These are phyloP conservation scores for Chaenogobius annularis DNA, from an alignment of 2,113 vertebrate species.

Conservation along the genomic window DNA sequence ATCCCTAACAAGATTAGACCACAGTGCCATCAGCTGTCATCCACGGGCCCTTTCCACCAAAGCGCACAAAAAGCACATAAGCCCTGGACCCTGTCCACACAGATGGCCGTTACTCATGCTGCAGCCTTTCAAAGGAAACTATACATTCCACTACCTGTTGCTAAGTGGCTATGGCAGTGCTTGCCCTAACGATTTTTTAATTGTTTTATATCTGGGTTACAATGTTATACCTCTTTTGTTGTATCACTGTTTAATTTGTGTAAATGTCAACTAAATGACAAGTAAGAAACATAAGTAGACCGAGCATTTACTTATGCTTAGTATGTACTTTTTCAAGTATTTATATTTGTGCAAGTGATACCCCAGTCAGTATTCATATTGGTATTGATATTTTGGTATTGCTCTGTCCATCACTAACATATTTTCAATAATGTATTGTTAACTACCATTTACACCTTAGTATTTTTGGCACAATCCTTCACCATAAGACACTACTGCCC, in stretches of 20 bases:
- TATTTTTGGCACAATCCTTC: too few relatives aligned
- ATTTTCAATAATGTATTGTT: too few relatives aligned
- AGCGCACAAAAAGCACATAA: conserved; percentile 52
- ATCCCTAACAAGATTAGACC: conserved; percentile 80
- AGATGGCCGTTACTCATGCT: background rate
- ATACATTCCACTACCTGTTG: background rate
- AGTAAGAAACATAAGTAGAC: too few relatives aligned
- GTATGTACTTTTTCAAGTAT: too few relatives aligned
- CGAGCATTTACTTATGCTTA: too few relatives aligned
- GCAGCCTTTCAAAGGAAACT: background rate
- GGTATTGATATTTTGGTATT: too few relatives aligned
- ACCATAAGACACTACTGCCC: background rate
- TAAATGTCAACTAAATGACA: too few relatives aligned
- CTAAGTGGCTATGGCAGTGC: background rate
- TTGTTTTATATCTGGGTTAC: background rate
- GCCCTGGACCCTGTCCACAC: conserved; percentile 32
- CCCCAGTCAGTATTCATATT: too few relatives aligned
- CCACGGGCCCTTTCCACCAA: conserved; percentile 64
- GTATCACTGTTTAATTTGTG: too few relatives aligned
- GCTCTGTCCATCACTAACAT: too few relatives aligned
- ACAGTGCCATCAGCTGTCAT: conserved; percentile 71
- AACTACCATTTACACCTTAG: too few relatives aligned
- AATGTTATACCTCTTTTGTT: background rate
- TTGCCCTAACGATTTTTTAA: background rate
- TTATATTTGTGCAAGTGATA: too few relatives aligned